Evolutionary conservation across 2,113 vertebrate species (phyloP).

Genomic region (Dipodomys ordii): DNA sequence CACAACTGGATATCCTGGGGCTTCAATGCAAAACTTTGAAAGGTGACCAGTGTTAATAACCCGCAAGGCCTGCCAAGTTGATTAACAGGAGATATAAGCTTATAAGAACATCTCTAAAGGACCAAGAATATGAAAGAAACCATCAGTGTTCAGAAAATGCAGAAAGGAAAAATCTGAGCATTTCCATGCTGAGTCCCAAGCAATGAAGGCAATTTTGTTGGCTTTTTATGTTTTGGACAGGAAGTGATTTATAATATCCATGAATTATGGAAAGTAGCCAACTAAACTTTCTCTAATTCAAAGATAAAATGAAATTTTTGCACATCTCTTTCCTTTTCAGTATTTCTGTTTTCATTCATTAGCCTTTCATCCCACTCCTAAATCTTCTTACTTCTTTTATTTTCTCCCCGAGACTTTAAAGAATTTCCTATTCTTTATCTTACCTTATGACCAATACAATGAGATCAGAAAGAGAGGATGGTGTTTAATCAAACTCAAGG

Average conservation of each 20-base stretch:
- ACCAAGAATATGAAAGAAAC: neutral
- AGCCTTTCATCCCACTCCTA: neutral
- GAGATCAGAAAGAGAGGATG: neutral
- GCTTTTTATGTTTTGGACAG: neutral
- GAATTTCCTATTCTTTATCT: neutral
- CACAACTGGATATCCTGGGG: conserved; percentile 3
- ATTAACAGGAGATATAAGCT: neutral
- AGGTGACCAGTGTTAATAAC: neutral
- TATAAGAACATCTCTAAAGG: conserved; percentile 44
- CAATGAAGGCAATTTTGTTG: neutral
- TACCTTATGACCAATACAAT: too few species aligned
- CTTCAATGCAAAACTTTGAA: neutral
- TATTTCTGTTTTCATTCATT: conserved; percentile 13
- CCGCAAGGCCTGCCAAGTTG: neutral
- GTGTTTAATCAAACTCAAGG: neutral
- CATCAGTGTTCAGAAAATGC: neutral
- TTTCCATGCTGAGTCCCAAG: neutral
- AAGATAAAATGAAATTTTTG: neutral
- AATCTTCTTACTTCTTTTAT: neutral
- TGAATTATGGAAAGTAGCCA: neutral
- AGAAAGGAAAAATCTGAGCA: conserved; percentile 25
- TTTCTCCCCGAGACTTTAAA: neutral
- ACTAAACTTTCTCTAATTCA: neutral
- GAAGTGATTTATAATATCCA: conserved; percentile 35
- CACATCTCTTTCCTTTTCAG: conserved; percentile 12